Evolutionary conservation across 2,113 vertebrate species (phyloP), one percentile per base, ranked within the genome.

Genomic region (Pedionomus torquatus): DNA sequence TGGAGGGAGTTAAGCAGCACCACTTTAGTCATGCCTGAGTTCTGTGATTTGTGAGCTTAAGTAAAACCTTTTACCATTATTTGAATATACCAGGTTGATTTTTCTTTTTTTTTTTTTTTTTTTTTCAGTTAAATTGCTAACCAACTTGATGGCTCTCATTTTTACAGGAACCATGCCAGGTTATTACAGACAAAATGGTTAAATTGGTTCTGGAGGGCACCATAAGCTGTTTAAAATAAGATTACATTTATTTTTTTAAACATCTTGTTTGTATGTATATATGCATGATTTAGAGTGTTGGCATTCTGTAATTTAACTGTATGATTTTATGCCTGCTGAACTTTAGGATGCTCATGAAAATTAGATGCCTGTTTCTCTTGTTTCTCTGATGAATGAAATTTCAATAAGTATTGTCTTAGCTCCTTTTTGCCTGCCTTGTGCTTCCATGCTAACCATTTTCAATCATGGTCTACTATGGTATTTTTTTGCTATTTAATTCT

Each of bases 261-360:
- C 95, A 96, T 93, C 98, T 97, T 98, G 95, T 98, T 98, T 98
- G 83, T 97, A 98, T 98, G 97, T 97, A 97, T 98, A 90, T 95
- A 98, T 98, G 97, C 96, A 83, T 97, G 97, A 97, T 96, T 97
- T 97, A 97, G 88, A 97, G 78, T 89, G 90, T 89, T 97, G 90
- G 94, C 92, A 97, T 98, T 98, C 96, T 86, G 69, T 97, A 96
- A 97, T 97, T 97, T 97, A 95, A 95, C 96, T 87, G 75, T 94
- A 91, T 93, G 95, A 97, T 97, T 98, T 98, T 97, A 96, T 97
- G 94, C 95, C 88, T 89, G 44, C 55, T 98, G 97, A 96, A 94
- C 94, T 95, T 96, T 82, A 83, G 95, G 95, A 96, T 8, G 43
- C 65, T 98, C 61, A 46, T 96, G 93, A 96, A 97, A 97, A 98